phyloP scores from a whole-genome alignment of 2,113 vertebrate genomes.

The Gopherus flavomarginatus region DNA sequence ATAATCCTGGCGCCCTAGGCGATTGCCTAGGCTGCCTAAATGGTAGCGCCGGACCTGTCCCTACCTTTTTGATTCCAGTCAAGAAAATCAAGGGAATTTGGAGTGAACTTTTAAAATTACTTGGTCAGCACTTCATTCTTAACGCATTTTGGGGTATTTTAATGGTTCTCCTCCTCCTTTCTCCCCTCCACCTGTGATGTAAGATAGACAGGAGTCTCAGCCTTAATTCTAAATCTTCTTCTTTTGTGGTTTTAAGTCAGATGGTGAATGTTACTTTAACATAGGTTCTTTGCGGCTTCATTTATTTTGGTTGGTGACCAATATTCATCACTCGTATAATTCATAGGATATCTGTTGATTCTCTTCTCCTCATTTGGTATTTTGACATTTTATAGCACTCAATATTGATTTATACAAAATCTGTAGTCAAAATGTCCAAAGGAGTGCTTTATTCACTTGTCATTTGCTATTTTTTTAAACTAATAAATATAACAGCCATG shows the following conservation, averaged over 20 bases:
- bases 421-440: slow-evolving; percentile 87
- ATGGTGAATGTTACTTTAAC: slow-evolving; percentile 62
- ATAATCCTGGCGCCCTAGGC: too few relatives aligned
- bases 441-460: slow-evolving; percentile 88
- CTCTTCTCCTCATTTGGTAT: slow-evolving; percentile 89
- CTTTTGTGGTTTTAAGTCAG: slow-evolving; percentile 50
- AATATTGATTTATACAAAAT: slow-evolving; percentile 90
- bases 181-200: background rate
- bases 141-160: slow-evolving; percentile 40
- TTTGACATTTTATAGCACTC: slow-evolving; percentile 90
- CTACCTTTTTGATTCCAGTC: background rate
- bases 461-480: slow-evolving; percentile 89
- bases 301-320: slow-evolving; percentile 91
- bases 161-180: background rate
- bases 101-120: slow-evolving; percentile 31
- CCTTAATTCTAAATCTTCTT: slow-evolving; percentile 60
- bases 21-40: too few relatives aligned
- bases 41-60: too few relatives aligned
- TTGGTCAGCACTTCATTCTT: slow-evolving; percentile 58
- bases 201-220: slow-evolving; percentile 6
- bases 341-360: slow-evolving; percentile 89
- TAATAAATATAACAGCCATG: slow-evolving; percentile 80
- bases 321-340: slow-evolving; percentile 91
- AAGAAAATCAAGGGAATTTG: slow-evolving; percentile 24
- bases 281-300: slow-evolving; percentile 67